A percentile compares a stretch with the other conserved stretches of the same genome.
Conservation (phyloP, 2,888 invertebrate species). For the Tanypteryx hageni region DNA sequence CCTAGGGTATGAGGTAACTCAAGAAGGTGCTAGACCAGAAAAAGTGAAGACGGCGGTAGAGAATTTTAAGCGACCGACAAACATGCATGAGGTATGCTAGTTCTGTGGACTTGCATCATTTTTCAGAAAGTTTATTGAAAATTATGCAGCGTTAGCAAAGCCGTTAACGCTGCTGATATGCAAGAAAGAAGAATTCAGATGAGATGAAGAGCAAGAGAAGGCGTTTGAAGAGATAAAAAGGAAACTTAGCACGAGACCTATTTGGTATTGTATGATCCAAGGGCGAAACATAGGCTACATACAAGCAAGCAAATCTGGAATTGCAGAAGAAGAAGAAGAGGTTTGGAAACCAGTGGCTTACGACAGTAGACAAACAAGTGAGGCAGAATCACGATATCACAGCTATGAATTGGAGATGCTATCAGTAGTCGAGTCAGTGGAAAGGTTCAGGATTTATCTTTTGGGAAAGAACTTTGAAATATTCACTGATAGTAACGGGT, state of each 20-base stretch:
- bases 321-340: conserved; percentile 69
- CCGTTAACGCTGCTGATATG: conserved; percentile 69
- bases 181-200: conserved; percentile 66
- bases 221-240: conserved; percentile 70
- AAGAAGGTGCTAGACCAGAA: conserved; percentile 69
- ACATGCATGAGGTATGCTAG: conserved; percentile 70
- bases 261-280: conserved; percentile 68
- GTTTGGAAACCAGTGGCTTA: conserved; percentile 71
- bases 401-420: not conserved
- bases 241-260: conserved; percentile 69
- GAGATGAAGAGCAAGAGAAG: conserved; percentile 69
- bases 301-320: conserved; percentile 71
- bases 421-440: not conserved
- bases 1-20: too few relatives aligned
- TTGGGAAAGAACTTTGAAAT: too few relatives aligned
- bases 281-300: conserved; percentile 70
- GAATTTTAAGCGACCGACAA: conserved; percentile 69
- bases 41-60: conserved; percentile 70
- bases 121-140: conserved; percentile 71
- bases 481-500: too few relatives aligned
- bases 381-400: not conserved
- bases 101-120: conserved; percentile 71
- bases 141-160: conserved; percentile 69
- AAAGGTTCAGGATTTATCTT: too few relatives aligned
- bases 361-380: conserved; percentile 69